phyloP scores from a whole-genome alignment of 2,888 invertebrate species.

The Pomacea canaliculata region DNA sequence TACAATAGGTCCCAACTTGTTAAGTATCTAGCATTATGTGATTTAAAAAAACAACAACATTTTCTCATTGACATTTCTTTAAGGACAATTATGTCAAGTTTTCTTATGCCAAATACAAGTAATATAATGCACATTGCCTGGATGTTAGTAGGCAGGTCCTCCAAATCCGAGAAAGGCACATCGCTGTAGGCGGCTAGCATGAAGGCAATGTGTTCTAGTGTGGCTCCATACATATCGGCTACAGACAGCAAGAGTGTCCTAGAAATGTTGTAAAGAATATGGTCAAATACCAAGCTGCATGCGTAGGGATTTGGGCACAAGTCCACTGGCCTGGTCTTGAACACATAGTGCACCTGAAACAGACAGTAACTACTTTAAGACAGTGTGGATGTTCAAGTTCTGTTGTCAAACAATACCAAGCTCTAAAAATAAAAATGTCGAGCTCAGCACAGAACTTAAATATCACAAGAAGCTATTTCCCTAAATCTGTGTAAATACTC shows the following conservation, averaged over 20 bases:
- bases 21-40: too few species aligned
- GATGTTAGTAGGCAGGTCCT: conserved; percentile 26
- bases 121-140: background rate
- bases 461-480: too few species aligned
- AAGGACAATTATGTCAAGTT: too few species aligned
- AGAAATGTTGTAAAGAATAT: conserved; percentile 29
- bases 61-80: too few species aligned
- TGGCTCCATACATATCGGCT: conserved; percentile 27
- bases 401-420: too few species aligned
- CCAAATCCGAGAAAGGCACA: conserved; percentile 34
- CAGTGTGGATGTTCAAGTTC: background rate
- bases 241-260: conserved; percentile 22
- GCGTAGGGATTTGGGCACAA: conserved; percentile 29
- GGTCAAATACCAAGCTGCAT: conserved; percentile 29
- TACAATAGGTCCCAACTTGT: too few species aligned
- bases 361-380: background rate
- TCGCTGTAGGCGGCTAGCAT: conserved; percentile 28
- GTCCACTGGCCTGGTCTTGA: conserved; percentile 30
- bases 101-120: too few species aligned
- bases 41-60: too few species aligned
- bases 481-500: too few species aligned
- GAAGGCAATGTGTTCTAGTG: conserved; percentile 31
- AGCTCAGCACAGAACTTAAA: too few species aligned
- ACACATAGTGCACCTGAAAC: conserved; percentile 33
- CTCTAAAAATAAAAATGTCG: too few species aligned